These are phyloP conservation scores for Branchellion lobata DNA, from an alignment of 2,888 invertebrate species.

Conservation along the genomic window DNA sequence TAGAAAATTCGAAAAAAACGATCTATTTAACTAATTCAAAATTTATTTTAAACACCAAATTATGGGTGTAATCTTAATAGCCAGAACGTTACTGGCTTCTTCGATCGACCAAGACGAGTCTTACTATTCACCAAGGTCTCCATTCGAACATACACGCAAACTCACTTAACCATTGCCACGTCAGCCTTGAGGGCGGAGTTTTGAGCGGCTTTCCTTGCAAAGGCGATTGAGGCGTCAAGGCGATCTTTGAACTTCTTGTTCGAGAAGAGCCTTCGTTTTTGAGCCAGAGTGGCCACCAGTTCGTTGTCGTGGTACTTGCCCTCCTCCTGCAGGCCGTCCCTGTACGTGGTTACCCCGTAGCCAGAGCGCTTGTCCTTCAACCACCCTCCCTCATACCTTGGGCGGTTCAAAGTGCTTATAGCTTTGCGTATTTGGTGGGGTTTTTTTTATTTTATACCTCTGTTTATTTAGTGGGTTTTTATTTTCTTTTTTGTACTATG, in stretches of 20 bases:
- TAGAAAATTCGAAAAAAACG: no score
- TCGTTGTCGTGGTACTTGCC: constrained; percentile 38
- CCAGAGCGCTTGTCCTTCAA: constrained; percentile 35
- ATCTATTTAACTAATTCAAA: no score
- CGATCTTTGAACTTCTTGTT: constrained; percentile 33
- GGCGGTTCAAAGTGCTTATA: neutral
- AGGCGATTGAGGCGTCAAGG: constrained; percentile 30
- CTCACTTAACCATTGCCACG: constrained; percentile 10
- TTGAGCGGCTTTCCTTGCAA: constrained; percentile 37
- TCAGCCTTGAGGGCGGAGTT: constrained; percentile 31
- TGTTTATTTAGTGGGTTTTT: no score
- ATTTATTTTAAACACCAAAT: no score
- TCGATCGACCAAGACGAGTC: no score
- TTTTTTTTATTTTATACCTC: no score
- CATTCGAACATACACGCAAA: no score
- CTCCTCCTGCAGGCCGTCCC: constrained; percentile 17
- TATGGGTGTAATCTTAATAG: no score
- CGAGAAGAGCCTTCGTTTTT: constrained; percentile 31
- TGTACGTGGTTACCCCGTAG: constrained; percentile 27
- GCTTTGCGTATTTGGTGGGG: neutral
- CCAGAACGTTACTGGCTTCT: no score
- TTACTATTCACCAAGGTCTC: no score
- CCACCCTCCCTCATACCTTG: constrained; percentile 39
- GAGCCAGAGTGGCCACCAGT: constrained; percentile 32
- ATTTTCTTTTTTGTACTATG: no score